These are phyloP conservation scores for Deroplatys truncata DNA, from an alignment of 2,888 invertebrate species.

Conservation along the genomic window DNA sequence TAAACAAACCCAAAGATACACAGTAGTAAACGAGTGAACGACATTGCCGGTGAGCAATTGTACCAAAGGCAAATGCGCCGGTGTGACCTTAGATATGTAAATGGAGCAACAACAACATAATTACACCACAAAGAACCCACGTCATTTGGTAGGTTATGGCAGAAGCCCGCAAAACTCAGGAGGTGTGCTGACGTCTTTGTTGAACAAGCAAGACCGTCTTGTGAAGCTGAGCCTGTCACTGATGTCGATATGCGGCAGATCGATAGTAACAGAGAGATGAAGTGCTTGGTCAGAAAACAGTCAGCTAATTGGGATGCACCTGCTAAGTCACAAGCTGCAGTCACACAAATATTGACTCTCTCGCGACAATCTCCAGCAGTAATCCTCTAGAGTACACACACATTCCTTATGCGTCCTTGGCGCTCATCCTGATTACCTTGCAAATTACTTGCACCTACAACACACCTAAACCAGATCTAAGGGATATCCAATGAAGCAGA, in stretches of 20 bases:
- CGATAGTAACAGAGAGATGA: neutral
- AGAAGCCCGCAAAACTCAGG: too few species aligned
- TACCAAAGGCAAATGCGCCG: too few species aligned
- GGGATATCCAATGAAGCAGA: too few species aligned
- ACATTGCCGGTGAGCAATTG: too few species aligned
- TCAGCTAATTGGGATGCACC: constrained; percentile 17
- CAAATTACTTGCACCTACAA: neutral
- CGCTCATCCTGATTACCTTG: neutral
- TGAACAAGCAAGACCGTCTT: neutral
- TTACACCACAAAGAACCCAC: too few species aligned
- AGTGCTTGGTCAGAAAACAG: constrained; percentile 27
- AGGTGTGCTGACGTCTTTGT: neutral
- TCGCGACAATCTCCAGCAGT: neutral
- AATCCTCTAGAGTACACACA: neutral
- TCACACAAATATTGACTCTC: constrained; percentile 9
- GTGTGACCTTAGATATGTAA: too few species aligned
- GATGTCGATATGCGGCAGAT: neutral
- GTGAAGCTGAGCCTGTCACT: neutral
- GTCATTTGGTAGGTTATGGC: too few species aligned
- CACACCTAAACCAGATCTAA: too few species aligned
- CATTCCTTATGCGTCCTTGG: neutral
- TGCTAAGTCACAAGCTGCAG: constrained; percentile 7
- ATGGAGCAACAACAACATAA: too few species aligned
- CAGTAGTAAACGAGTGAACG: too few species aligned
- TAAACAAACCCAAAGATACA: too few species aligned